Conservation (phyloP, 2,888 invertebrate genomes). For the Uropetala carovei region DNA sequence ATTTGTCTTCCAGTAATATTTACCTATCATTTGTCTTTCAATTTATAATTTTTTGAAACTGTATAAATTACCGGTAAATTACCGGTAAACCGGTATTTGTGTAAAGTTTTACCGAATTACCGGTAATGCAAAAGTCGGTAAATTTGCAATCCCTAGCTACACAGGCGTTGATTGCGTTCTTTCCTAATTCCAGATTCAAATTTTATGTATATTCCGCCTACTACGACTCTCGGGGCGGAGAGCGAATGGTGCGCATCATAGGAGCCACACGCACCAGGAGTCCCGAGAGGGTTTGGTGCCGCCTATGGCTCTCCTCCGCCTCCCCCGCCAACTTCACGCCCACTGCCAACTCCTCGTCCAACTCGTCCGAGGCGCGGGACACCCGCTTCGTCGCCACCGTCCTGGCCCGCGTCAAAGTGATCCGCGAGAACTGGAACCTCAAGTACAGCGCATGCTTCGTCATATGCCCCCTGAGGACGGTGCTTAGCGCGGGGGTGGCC, state of each 20-base stretch:
- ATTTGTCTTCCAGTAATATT: no score
- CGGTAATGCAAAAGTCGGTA: no score
- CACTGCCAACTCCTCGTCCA: conserved; percentile 26
- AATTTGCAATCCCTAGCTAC: no score
- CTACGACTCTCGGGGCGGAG: conserved; percentile 82
- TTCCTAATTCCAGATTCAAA: conserved; percentile 81
- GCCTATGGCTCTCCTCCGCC: conserved; percentile 82
- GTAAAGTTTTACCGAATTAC: no score
- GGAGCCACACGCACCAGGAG: conserved; percentile 93
- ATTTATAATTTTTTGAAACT: no score
- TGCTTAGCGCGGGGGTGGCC: conserved; percentile 72
- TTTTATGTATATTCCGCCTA: conserved; percentile 96
- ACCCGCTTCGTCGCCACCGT: conserved; percentile 49
- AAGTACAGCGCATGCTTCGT: conserved; percentile 95
- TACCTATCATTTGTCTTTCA: no score
- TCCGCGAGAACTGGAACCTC: conserved; percentile 95
- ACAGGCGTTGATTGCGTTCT: conserved; percentile 73
- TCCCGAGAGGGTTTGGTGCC: conserved; percentile 88
- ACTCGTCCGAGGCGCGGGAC: conserved; percentile 50
- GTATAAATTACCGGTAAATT: no score
- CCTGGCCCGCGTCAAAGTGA: conserved; percentile 85
- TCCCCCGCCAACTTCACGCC: conserved; percentile 66
- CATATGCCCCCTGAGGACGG: conserved; percentile 84
- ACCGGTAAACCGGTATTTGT: no score
- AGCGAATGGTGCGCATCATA: conserved; percentile 83